Base-by-base conservation (phyloP, 1,140 invertebrate genomes). In the Drosophila pallidifrons region DNA sequence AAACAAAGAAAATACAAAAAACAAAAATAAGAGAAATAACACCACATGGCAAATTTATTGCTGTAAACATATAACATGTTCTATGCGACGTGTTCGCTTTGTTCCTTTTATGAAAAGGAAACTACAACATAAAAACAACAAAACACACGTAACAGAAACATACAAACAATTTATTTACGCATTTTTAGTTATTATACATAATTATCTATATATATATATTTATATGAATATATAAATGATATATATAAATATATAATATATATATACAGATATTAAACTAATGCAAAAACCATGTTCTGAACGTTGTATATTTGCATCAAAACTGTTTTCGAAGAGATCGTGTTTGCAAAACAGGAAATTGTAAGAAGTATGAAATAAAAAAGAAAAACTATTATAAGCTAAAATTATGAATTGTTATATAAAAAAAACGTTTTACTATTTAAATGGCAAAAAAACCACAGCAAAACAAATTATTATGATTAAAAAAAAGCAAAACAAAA, bases 331-430 rank as follows among this genome's bases (percentile, higher is more conserved):
- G 68, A 51, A 59, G 54, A 74, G 74, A 57, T 70, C 60, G 65
- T 74, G 59, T 69, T 81, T 76, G 73, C 72, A 79, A 81, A 71
- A 80, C 78, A 61, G 45, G 78, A 79, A 80, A 79, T 71, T 87
- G 82, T 87, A 87, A 79, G 79, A 76, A 69, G 66, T 88, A 79
- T 67, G 75, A 77, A 79, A 46, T 60, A 79, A 80, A 82, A 73
- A 86, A 82, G 15, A 57, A 45, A 65, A 55, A 66, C 54, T 89
- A 90, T 61, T 81, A 59, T 89, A 89, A 90, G 85, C 72, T 89
- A 89, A 89, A 89, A 85, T 86, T 89, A 89, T 89, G 85, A 89
- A 89, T 90, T 89, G 85, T 89, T 89, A 89, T 88, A 88, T 75
- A 87, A 83, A 81, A 20, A 89, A 82, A 89, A 82, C 63, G 75